Conservation (phyloP, 2,888 invertebrate species). For the Ypsolopha scabrella region DNA sequence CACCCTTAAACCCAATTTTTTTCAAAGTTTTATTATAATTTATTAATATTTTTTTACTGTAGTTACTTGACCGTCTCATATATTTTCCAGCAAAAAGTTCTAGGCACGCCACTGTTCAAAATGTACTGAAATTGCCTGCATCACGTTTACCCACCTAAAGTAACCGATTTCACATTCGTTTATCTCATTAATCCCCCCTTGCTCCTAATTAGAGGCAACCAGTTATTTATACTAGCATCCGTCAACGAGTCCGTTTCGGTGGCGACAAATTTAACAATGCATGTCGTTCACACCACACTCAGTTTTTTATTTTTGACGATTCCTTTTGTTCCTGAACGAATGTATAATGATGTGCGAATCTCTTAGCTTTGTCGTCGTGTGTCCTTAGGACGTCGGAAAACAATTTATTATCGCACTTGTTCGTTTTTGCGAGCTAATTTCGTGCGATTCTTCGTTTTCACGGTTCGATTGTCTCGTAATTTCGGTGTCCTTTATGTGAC, state of each 20-base stretch:
- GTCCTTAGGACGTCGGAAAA: constrained; percentile 17
- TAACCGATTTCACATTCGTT: no score
- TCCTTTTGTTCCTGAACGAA: constrained; percentile 18
- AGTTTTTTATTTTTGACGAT: neutral
- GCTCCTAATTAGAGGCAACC: constrained; percentile 11
- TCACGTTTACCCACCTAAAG: no score
- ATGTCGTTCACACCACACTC: constrained; percentile 8
- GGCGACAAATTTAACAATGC: constrained; percentile 65
- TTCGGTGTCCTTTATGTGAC: neutral
- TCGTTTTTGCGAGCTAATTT: constrained; percentile 14
- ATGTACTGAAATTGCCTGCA: no score
- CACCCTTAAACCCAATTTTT: no score
- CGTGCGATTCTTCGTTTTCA: constrained; percentile 17
- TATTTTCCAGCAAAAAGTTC: no score
- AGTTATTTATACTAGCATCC: constrained; percentile 55
- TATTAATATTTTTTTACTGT: no score
- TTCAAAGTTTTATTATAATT: no score
- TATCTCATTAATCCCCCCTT: neutral
- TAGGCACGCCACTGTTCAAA: no score
- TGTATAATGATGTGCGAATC: constrained; percentile 58
- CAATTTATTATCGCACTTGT: constrained; percentile 46
- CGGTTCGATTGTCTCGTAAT: constrained; percentile 13
- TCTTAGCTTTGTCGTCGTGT: constrained; percentile 34
- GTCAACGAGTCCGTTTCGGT: constrained; percentile 36
- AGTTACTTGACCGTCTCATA: no score